Base-by-base conservation (phyloP, 2,888 invertebrate genomes). In the Eudasyphora cyanicolor region DNA sequence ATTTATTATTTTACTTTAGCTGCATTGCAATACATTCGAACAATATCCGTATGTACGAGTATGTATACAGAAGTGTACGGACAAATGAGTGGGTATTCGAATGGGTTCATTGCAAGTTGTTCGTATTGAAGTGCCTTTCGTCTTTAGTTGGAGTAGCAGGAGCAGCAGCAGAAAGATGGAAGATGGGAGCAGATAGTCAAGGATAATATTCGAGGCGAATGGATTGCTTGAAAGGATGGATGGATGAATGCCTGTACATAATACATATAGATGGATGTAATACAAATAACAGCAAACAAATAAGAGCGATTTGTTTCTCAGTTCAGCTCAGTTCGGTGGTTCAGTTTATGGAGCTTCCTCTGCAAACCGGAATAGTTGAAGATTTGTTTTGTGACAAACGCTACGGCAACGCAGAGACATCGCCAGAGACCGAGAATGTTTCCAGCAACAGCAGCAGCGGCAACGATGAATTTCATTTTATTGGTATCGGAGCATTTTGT, bases 401-500 rank as follows among this genome's bases (percentile, higher is more conserved):
- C 45, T 49, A 70, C 32, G 57, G 57, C 24, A 27, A 14, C 24
- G 27, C 57, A 27, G 12, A 57, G 24, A 76, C 57, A 62, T 29
- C 38, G 12, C 12, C 38, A 38, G 38, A n/a, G n/a, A n/a, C n/a
- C n/a, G n/a, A n/a, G n/a, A n/a, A n/a, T n/a, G n/a, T n/a, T n/a
- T n/a, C n/a, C 38, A 32, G 8, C 32, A 12, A 8, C 38, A 38
- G 32, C 32, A 32, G 32, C 32, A 32, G 12, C 74, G 80, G 76
- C 76, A 81, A 49, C 76, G 76, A 84, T 67, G 81, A 79, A 79
- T 81, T 81, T 81, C 78, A 76, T 84, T 81, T 81, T 81, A 79
- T 84, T 84, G 81, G 71, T 77, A 84, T 76, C 84, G 21, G 60
- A 84, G 75, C 84, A 79, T 71, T 84, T 79, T 64, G 67, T 69